phyloP scores from a whole-genome alignment of 2,888 invertebrate species.

The Hydropsyche betteni region DNA sequence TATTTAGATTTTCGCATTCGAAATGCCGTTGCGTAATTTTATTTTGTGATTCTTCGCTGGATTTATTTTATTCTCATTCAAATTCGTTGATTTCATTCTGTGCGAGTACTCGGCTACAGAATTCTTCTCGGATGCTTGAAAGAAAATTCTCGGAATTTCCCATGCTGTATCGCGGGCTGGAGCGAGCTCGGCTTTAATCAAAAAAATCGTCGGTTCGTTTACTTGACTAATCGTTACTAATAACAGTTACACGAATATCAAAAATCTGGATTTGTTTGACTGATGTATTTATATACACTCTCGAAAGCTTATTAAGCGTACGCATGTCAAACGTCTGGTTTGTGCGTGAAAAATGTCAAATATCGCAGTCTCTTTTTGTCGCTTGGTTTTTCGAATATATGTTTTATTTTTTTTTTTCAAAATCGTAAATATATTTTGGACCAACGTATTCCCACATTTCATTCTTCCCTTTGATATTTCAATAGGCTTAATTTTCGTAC shows the following conservation, averaged over 20 bases:
- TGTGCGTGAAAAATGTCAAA: constrained; percentile 10
- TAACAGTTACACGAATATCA: not conserved
- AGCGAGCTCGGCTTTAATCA: no score
- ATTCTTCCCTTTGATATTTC: constrained; percentile 46
- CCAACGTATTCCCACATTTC: constrained; percentile 34
- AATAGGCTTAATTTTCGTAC: constrained; percentile 44
- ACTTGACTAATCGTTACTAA: not conserved
- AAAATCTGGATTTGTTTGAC: not conserved
- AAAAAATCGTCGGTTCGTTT: not conserved
- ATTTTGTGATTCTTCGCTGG: no score
- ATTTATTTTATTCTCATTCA: no score
- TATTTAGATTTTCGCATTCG: no score
- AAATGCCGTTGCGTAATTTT: no score
- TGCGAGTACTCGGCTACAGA: no score
- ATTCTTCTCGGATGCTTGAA: no score
- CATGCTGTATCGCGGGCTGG: not conserved
- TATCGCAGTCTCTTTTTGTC: not conserved
- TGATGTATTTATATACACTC: not conserved
- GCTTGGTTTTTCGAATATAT: constrained; percentile 6
- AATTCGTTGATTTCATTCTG: no score
- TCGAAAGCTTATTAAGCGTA: constrained; percentile 5
- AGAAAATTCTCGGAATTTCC: not conserved
- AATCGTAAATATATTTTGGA: constrained; percentile 30
- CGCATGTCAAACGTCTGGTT: constrained; percentile 15
- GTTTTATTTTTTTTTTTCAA: not conserved